phyloP scores from a whole-genome alignment of 2,113 vertebrate species.

The Dromiciops gliroides region DNA sequence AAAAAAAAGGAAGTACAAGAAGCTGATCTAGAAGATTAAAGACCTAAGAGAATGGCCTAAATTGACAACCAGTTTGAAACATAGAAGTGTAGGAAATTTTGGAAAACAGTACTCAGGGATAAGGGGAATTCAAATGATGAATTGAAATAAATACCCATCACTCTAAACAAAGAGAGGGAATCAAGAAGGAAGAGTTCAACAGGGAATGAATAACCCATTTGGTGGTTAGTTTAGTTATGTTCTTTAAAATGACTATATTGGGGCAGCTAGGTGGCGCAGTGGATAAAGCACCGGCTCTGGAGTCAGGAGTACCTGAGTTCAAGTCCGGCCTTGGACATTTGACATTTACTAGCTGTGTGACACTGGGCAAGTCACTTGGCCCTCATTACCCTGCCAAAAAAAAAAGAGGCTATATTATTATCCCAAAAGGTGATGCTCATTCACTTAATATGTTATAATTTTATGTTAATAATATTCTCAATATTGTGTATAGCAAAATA shows the following conservation, averaged over 20 bases:
- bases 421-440: constrained; percentile 3
- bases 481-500: background rate
- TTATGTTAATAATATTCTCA: background rate
- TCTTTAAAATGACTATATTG: constrained; percentile 1
- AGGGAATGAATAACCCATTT: constrained; percentile 4
- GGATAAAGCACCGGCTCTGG: too few relatives aligned
- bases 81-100: background rate
- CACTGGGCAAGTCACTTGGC: too few relatives aligned
- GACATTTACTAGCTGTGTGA: too few relatives aligned
- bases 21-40: background rate
- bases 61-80: background rate
- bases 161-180: constrained; percentile 12
- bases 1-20: background rate
- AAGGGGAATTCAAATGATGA: constrained; percentile 25
- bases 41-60: background rate
- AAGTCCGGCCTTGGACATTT: too few relatives aligned
- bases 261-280: too few relatives aligned
- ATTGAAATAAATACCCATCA: background rate
- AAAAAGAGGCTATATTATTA: background rate
- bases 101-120: background rate
- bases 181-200: background rate
- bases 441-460: constrained; percentile 34
- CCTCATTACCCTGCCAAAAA: too few relatives aligned
- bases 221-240: background rate
- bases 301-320: too few relatives aligned